Percentiles rank a stretch among this genome's conserved stretches.
Evolutionary conservation across 2,113 vertebrate genomes (phyloP).

Genomic region (Pantherophis guttatus): DNA sequence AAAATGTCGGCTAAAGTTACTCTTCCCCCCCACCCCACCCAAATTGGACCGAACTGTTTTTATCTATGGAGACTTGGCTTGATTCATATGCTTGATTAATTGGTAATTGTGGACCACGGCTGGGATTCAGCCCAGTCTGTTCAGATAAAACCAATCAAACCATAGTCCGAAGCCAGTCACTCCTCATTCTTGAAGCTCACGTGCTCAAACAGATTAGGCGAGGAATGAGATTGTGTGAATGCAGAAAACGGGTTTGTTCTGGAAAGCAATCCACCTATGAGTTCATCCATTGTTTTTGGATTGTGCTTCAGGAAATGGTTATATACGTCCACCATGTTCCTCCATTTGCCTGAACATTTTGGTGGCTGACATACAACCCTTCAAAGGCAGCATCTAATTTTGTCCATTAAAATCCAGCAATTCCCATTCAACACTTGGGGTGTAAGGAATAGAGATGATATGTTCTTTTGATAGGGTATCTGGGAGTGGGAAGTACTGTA

Average conservation of each 20-base stretch:
- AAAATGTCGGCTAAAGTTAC: not conserved
- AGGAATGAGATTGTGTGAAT: not conserved
- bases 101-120: not conserved
- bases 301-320: not conserved
- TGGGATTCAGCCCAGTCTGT: not conserved
- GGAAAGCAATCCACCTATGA: not conserved
- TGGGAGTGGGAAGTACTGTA: not conserved
- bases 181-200: not conserved
- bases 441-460: not conserved
- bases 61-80: not conserved
- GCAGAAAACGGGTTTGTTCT: not conserved
- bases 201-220: not conserved
- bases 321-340: not conserved
- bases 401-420: not conserved
- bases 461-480: not conserved
- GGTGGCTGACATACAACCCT: not conserved
- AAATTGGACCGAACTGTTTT: not conserved
- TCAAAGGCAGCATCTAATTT: not conserved
- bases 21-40: fast-evolving
- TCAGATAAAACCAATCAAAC: not conserved
- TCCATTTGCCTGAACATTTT: not conserved
- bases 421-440: not conserved
- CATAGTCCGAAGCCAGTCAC: not conserved
- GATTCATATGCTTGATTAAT: not conserved
- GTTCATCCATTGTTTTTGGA: not conserved